Conservation (phyloP, 2,113 vertebrate species). For the Chaenocephalus aceratus region DNA sequence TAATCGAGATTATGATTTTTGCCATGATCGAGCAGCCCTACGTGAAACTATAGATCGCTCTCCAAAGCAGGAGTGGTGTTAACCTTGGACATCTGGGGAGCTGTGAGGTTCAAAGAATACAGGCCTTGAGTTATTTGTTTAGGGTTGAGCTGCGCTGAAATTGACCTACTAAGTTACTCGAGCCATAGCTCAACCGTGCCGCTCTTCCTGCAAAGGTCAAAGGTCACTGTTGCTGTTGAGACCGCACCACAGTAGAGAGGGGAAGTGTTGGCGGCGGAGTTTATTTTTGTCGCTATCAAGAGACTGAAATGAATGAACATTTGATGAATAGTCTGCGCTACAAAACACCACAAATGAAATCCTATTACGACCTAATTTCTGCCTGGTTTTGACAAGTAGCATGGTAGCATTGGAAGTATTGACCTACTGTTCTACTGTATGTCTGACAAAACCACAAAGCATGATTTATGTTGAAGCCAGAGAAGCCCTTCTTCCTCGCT, state of each 20-base stretch:
- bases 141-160: slow-evolving; percentile 49
- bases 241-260: slow-evolving; percentile 16
- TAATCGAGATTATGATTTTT: too few relatives aligned
- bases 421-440: slow-evolving; percentile 27
- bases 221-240: slow-evolving; percentile 53
- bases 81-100: slow-evolving; percentile 62
- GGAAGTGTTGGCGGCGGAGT: slow-evolving; percentile 10
- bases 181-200: slow-evolving; percentile 51
- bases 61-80: slow-evolving; percentile 54
- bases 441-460: slow-evolving; percentile 51
- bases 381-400: slow-evolving; percentile 49
- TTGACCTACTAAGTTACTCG: slow-evolving; percentile 59
- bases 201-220: slow-evolving; percentile 62
- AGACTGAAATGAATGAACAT: not conserved
- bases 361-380: slow-evolving; percentile 33
- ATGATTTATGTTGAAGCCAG: slow-evolving; percentile 14
- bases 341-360: slow-evolving; percentile 39
- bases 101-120: slow-evolving; percentile 62
- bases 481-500: not conserved
- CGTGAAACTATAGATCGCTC: slow-evolving; percentile 66
- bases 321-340: slow-evolving; percentile 24
- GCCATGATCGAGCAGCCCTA: too few relatives aligned
- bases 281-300: not conserved
- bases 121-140: slow-evolving; percentile 71
- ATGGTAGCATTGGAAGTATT: slow-evolving; percentile 21